Evolutionary conservation across 2,888 invertebrate genomes (phyloP), one percentile per base, ranked within the genome.

Genomic region (Druceiella hillmani): DNA sequence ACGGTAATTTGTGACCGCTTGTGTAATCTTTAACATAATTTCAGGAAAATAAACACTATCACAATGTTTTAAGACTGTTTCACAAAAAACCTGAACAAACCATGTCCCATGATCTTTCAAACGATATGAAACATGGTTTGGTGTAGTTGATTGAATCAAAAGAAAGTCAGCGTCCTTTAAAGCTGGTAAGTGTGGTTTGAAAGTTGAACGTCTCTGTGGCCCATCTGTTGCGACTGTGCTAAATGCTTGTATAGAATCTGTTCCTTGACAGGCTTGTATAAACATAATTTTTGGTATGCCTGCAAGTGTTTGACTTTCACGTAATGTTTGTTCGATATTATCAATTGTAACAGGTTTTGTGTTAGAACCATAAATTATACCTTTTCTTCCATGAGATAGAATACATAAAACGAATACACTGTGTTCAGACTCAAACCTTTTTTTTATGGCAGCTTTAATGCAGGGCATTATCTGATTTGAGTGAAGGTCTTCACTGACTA

Each of bases 401-500:
- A 70, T 62, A 47, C 68, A 70, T 6, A 70, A 47, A 55, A 70
- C 59, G 34, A 69, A 69, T 24, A 68, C 54, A 47, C 69, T 70
- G 38, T 68, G 64, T 17, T 62, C 54, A 32, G 50, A 40, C 17
- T 41, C 45, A 10, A 66, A 57, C 46, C 57, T 50, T 24, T 57
- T 49, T 30, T 50, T 52, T 22, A 68, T 49, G 3, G 59, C 54
- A 40, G 57, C 48, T 50, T 57, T 61, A 2, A 70, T 61, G 39
- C 54, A 61, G 28, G 55, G 33, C 22, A 61, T 48, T 55, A 68
- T 62, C 45, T 58, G 49, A n/a, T 47, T 50, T 33, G 59, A 57
- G 37, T 56, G 51, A 22, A 68, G 52, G 46, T 70, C 62, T 27
- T 56, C 55, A 34, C 46, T 50, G 40, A 54, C 52, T 34, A 59